These are phyloP conservation scores for rabbit (Oryctolagus cuniculus) DNA, from an alignment of 2,113 vertebrate genomes.

Conservation along the genomic window mOryCun1.1 NC_091446.1:66251501-66252000, in stretches of 20 bases:
- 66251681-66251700: not conserved
- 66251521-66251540: not conserved
- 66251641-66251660: not conserved
- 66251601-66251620: not conserved
- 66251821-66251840: not conserved
- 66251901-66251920: too few species aligned
- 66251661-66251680: not conserved
- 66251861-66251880: too few species aligned
- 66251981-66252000: too few species aligned
- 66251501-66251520: not conserved
- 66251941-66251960: too few species aligned
- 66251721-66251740: not conserved
- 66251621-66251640: not conserved
- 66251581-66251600: not conserved
- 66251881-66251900: too few species aligned
- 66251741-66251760: not conserved
- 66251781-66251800: not conserved
- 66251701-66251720: not conserved
- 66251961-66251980: too few species aligned
- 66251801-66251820: not conserved
- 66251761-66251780: not conserved
- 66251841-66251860: too few species aligned
- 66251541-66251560: not conserved
- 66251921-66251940: too few species aligned
- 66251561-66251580: not conserved